A percentile compares a stretch with the other conserved stretches of the same genome.
Evolutionary conservation across 2,797 vertebrate species (phyloP).

Genomic region (Geotria australis): DNA sequence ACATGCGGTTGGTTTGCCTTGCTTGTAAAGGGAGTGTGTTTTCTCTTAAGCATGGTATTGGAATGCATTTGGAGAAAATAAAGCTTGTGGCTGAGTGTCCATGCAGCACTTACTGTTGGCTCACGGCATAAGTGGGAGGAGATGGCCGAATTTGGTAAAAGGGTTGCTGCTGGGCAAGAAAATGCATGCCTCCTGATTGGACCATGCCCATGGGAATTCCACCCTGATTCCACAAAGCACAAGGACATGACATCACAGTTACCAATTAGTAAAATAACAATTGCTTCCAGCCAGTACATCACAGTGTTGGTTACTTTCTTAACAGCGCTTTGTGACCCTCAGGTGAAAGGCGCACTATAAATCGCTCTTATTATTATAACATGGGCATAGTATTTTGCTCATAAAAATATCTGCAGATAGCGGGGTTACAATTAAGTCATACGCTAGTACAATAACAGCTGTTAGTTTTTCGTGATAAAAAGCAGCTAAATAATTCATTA

Average conservation of each 20-base stretch:
- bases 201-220: conserved; percentile 52
- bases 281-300: not conserved
- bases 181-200: conserved; percentile 46
- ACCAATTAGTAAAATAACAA: conserved; percentile 1
- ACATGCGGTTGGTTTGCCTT: not conserved
- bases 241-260: not conserved
- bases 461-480: too few species aligned
- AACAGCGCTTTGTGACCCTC: too few species aligned
- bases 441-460: too few species aligned
- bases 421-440: too few species aligned
- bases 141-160: conserved; percentile 49
- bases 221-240: conserved; percentile 17
- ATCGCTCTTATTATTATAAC: too few species aligned
- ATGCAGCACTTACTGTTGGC: conserved; percentile 94
- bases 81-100: conserved; percentile 46
- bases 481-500: too few species aligned
- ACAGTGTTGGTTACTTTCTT: not conserved
- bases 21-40: too few species aligned
- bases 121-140: conserved; percentile 49
- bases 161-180: conserved; percentile 52
- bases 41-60: not conserved
- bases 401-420: too few species aligned
- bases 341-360: too few species aligned
- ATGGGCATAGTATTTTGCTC: too few species aligned
- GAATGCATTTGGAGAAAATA: not conserved